Conservation (phyloP, 2,797 vertebrate genomes). For the Lacerta viridis region DNA sequence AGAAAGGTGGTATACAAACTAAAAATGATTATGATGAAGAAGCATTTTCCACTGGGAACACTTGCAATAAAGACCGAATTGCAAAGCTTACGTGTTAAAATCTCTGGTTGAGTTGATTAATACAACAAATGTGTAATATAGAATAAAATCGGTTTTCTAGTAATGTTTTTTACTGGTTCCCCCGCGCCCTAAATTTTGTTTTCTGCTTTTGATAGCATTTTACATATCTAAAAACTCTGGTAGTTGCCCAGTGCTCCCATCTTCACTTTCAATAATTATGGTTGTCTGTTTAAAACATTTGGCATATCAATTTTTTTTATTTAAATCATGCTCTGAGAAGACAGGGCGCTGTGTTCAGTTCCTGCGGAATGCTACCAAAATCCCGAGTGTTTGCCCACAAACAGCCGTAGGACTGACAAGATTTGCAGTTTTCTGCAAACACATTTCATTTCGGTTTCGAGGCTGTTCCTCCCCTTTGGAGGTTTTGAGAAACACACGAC, state of each 20-base stretch:
- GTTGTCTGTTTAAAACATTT: background rate
- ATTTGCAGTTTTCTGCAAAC: background rate
- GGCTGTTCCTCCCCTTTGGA: background rate
- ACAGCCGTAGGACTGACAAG: no score
- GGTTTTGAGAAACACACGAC: background rate
- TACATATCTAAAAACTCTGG: no score
- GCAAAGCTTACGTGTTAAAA: background rate
- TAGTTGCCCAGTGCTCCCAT: no score
- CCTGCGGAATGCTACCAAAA: background rate
- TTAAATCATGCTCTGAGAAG: background rate
- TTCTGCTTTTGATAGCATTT: background rate
- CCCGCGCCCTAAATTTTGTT: background rate
- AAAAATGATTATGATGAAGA: background rate
- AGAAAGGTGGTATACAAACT: no score
- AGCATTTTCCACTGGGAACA: background rate
- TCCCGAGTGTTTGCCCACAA: background rate
- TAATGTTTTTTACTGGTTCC: background rate
- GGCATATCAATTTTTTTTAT: background rate
- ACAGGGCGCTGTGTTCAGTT: background rate
- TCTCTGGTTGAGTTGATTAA: background rate
- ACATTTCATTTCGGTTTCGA: background rate
- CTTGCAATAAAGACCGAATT: background rate
- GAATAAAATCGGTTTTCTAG: background rate
- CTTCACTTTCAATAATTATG: background rate
- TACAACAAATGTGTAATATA: background rate